Base-by-base conservation (phyloP, 2,888 invertebrate genomes). In the Harmothoe impar region DNA sequence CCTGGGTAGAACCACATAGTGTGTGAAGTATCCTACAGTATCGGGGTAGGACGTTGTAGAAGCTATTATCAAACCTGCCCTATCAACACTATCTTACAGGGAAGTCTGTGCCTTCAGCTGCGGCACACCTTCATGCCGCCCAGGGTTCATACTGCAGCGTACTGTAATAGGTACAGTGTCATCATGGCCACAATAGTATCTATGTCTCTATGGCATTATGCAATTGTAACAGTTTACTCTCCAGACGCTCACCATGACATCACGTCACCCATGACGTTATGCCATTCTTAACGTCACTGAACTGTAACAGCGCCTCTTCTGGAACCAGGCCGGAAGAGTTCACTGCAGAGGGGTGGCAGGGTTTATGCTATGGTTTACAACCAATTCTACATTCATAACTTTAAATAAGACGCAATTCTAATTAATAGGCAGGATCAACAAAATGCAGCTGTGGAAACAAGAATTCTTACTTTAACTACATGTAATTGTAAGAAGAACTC, bases 271-370 rank as follows among this genome's bases (percentile, higher is more conserved):
- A 5, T n/a, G 43, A 10, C 84, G 51, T 51, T 23, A 33, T 84
- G 43, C 7, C 43, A 84, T 35, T 12, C 23, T 10, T 72, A 25
- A 72, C 43, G 10, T 51, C 43, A 51, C 25, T n/a, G n/a, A 33
- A 51, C 23, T 84, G 84, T n/a, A 51, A 1, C 43, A 20, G 43
- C 35, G 25, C 33, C 84, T 84, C 84, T 84, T 84, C 84, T 51
- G 51, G 84, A 51, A 84, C 43, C 23, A 35, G 33, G 51, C 25
- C 51, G 10, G 84, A 84, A 84, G 84, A 84, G 35, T 84, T 35
- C 84, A 84, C 84, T 84, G 84, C 33, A 84, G 84, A 84, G 84
- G 84, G 84, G 84, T 43, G 84, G 84, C n/a, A 43, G 84, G 84
- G 29, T 35, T 35, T 20, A 17, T 31, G 33, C 25, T 78, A 20